Evolutionary conservation across 2,888 invertebrate genomes (phyloP), one percentile per base, ranked within the genome.

Genomic region (Microchrysa polita): DNA sequence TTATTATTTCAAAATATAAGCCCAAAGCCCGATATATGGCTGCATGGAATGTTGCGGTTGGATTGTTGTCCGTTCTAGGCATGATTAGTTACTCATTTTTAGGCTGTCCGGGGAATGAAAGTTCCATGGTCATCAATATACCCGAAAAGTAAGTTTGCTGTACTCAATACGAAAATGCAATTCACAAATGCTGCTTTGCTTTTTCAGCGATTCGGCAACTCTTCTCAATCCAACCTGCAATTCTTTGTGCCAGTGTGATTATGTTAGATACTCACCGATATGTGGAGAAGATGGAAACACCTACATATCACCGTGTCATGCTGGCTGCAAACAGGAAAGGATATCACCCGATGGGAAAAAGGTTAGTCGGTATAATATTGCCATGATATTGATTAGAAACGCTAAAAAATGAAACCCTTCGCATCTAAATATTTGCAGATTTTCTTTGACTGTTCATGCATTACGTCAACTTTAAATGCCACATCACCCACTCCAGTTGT

Each of bases 291-390:
- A 89, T 76, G 88, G 88, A 0, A 87, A 88, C 77, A 90, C 91
- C 1, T 93, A 89, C 80, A 93, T 93, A 78, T 93, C 92, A 0
- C 91, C 93, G 5, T 94, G 94, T 80, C 92, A 93, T 81, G 93
- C 93, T 20, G 93, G 94, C 5, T 93, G 93, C 80, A 87, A 83
- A 67, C 82, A 83, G 23, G 83, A 86, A 76, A 80, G 83, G 53
- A 80, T 81, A 10, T 80, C 80, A 0, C 34, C 79, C 2, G 86
- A 86, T 77, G 87, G 87, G 42, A 82, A 83, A 34, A 87, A 86
- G 83, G 85, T 88, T 59, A 74, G 76, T 34, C n/a, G n/a, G n/a
- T n/a, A n/a, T n/a, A n/a, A n/a, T n/a, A n/a, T n/a, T n/a, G n/a
- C n/a, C n/a, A n/a, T n/a, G n/a, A n/a, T n/a, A n/a, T n/a, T n/a